Evolutionary conservation across 2,888 invertebrate genomes (phyloP), one percentile per base, ranked within the genome.

Genomic region (Ichneumoninae sp.): DNA sequence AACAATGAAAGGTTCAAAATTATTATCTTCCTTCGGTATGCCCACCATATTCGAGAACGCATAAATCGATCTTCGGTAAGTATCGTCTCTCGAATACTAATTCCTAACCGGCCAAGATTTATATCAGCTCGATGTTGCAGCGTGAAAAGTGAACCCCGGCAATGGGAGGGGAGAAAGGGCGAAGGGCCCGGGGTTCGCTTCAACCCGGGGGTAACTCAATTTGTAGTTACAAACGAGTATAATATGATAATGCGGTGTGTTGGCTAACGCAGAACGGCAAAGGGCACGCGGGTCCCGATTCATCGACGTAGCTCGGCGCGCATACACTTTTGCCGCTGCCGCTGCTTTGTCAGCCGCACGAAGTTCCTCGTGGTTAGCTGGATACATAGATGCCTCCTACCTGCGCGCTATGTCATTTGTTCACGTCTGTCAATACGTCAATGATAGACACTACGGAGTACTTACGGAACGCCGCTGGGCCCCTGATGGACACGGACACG

Each of bases 161-260:
- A 33, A 65, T 33, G 62, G 47, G 50, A 77, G 54, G 62, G 33
- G 26, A 65, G 16, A 50, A 62, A 66, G 52, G 33, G 75, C 69
- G 74, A 82, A 75, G 83, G 86, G 83, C 82, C 82, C 79, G 83
- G 87, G 52, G 52, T 76, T 72, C 75, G 87, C 88, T 89, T 89
- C 87, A 89, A 76, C 90, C 89, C 89, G 90, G 91, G 92, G 92
- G 91, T 92, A 92, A 93, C 92, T 92, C 92, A 93, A 93, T 93
- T 93, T 93, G 92, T 91, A 91, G 92, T 92, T 92, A 93, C 92
- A 93, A 93, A 93, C 91, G 93, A 92, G 92, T 87, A 90, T 93
- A 93, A 92, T 93, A 93, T 93, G 93, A 92, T 93, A 93, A 93
- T 93, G 90, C 87, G 78, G 62, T 74, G 52, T 40, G 74, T 50